Evolutionary conservation across 2,888 invertebrate species (phyloP).

Genomic region (Cephus pygmeus): DNA sequence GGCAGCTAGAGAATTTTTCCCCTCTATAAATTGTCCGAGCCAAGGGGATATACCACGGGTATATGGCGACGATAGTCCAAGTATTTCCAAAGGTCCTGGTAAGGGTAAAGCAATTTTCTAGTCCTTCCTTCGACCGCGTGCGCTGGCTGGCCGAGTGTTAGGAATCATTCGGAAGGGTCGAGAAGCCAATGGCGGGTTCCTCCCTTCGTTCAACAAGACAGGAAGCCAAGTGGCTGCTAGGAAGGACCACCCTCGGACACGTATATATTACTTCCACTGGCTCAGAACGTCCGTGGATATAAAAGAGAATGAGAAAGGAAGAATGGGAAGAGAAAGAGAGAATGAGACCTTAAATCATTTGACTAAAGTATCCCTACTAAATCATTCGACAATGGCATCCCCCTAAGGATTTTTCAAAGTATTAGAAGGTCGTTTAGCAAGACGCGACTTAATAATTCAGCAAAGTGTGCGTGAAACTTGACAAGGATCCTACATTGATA

Average conservation of each 20-base stretch:
- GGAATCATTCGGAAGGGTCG: not conserved
- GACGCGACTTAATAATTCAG: not conserved
- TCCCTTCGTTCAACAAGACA: not conserved
- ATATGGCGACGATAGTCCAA: not conserved
- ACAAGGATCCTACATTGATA: not conserved
- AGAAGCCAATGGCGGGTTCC: not conserved
- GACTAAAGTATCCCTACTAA: not conserved
- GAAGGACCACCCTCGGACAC: not conserved
- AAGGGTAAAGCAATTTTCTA: not conserved
- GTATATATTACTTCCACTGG: not conserved
- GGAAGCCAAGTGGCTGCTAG: not conserved
- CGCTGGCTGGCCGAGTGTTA: not conserved
- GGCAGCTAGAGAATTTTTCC: not conserved
- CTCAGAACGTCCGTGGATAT: not conserved
- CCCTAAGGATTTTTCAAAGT: not conserved
- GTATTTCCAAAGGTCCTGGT: not conserved
- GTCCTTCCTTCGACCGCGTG: not conserved
- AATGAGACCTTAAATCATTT: not conserved
- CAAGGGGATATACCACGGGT: not conserved
- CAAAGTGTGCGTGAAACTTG: not conserved
- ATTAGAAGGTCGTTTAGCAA: not conserved
- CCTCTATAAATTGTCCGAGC: not conserved
- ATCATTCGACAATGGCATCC: not conserved
- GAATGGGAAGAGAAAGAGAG: not conserved
- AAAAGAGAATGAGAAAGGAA: not conserved